Evolutionary conservation across 2,797 vertebrate genomes (phyloP), one percentile per base, ranked within the genome.

Genomic region (Sciaenops ocellatus): DNA sequence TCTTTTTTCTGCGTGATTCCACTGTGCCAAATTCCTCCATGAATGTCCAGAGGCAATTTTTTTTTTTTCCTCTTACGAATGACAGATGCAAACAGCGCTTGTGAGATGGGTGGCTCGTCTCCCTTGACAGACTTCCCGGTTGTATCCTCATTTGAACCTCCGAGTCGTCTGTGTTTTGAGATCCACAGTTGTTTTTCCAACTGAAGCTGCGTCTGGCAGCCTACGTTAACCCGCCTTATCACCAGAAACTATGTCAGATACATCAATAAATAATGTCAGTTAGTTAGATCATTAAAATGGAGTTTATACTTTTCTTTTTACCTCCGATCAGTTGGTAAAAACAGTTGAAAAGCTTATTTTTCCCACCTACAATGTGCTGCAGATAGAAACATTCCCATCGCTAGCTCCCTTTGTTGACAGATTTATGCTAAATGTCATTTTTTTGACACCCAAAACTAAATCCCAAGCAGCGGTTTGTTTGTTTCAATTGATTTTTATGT

Each of bases 71-170:
- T 63, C 75, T 74, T 82, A 72, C 51, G 62, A 86, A 82, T 86
- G 86, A 90, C 81, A 80, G 82, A 89, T 75, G 83, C 74, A 75
- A 76, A 81, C 72, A 80, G 61, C 71, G 73, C 60, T 68, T 64
- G 34, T 62, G 68, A 87, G 82, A 77, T 28, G 78, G 66, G 66
- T 38, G 65, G 61, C 78, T 85, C 66, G 4, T 77, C 72, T 78
- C 71, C 54, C 66, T 69, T 8, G 59, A 81, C 83, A 72, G 64
- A 54, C 63, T 41, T 73, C 48, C n/a, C 41, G 1, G 11, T 73
- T 42, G 5, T 86, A 47, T 92, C 91, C 92, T 88, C 71, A 47
- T 57, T 54, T 88, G 84, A 92, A 89, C 90, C 59, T 80, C 42
- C 1, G 22, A 26, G 48, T 38, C 16, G 8, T 70, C 6, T 17